Evolutionary conservation across 2,888 invertebrate genomes (phyloP).

Genomic region (Ochlodes sylvanus): DNA sequence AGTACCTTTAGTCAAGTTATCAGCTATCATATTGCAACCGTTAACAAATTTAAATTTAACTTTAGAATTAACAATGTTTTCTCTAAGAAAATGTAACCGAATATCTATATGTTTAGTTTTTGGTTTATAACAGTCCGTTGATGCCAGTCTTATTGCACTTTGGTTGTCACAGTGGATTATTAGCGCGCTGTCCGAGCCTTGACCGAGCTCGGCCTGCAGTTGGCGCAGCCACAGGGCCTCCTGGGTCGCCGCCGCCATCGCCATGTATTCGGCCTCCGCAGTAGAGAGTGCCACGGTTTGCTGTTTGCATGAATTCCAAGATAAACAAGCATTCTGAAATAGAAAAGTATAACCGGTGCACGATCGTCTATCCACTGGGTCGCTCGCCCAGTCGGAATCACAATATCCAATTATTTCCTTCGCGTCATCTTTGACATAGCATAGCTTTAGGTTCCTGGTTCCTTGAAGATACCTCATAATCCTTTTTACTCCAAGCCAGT

Average conservation of each 20-base stretch:
- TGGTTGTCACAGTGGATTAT: too few species aligned
- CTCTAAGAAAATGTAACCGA: constrained; percentile 30
- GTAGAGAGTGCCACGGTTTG: too few species aligned
- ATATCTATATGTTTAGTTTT: too few species aligned
- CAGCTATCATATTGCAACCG: constrained; percentile 38
- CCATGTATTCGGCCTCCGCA: constrained; percentile 31
- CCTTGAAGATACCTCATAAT: constrained; percentile 47
- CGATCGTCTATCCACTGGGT: constrained; percentile 42
- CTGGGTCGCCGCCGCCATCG: constrained; percentile 43
- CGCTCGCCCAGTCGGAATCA: constrained; percentile 50
- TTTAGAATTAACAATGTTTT: constrained; percentile 26
- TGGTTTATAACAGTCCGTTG: too few species aligned
- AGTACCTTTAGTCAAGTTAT: constrained; percentile 39
- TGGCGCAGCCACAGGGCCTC: constrained; percentile 41
- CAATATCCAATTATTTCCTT: constrained; percentile 43
- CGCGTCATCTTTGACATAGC: constrained; percentile 33
- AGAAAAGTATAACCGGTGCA: constrained; percentile 48
- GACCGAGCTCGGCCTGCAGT: constrained; percentile 41
- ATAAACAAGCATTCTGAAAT: constrained; percentile 45
- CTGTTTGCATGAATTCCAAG: constrained; percentile 45
- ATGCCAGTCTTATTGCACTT: too few species aligned
- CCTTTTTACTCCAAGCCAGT: constrained; percentile 46
- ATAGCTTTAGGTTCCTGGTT: constrained; percentile 38
- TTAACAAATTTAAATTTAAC: constrained; percentile 36
- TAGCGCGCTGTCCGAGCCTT: too few species aligned